Conservation (phyloP, 23 tunicate species). For the Styela plicata region DNA sequence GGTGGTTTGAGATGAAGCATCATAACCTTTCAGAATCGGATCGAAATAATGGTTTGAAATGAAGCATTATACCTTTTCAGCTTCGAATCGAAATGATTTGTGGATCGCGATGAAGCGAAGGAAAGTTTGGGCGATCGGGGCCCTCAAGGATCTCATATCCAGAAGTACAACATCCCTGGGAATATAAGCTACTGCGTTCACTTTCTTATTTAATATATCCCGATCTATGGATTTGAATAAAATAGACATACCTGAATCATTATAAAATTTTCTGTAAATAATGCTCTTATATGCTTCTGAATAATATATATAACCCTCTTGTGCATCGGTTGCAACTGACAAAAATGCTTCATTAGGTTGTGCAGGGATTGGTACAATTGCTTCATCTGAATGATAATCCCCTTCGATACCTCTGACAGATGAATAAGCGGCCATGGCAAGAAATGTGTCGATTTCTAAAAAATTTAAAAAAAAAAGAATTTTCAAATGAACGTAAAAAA, state of each 20-base stretch:
- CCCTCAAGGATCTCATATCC: too few species aligned
- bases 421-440: conserved; percentile 35
- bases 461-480: not conserved
- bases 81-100: too few species aligned
- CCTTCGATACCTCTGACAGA: conserved; percentile 53
- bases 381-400: conserved; percentile 32
- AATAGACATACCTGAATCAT: conserved; percentile 47
- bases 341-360: conserved; percentile 35
- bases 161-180: not conserved
- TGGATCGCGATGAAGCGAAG: too few species aligned
- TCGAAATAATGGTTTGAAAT: too few species aligned
- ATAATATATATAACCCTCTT: conserved; percentile 60
- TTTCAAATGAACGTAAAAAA: too few species aligned
- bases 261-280: conserved; percentile 36
- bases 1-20: too few species aligned
- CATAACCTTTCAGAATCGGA: too few species aligned
- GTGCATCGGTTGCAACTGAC: conserved; percentile 52
- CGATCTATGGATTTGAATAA: too few species aligned
- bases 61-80: too few species aligned
- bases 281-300: conserved; percentile 39
- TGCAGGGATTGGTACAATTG: conserved; percentile 46
- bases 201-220: not conserved
- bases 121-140: too few species aligned
- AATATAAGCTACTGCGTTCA: conserved; percentile 5
- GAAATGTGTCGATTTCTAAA: conserved; percentile 37